Evolutionary conservation across 2,888 invertebrate species (phyloP).

Genomic region (Ophraella communa): DNA sequence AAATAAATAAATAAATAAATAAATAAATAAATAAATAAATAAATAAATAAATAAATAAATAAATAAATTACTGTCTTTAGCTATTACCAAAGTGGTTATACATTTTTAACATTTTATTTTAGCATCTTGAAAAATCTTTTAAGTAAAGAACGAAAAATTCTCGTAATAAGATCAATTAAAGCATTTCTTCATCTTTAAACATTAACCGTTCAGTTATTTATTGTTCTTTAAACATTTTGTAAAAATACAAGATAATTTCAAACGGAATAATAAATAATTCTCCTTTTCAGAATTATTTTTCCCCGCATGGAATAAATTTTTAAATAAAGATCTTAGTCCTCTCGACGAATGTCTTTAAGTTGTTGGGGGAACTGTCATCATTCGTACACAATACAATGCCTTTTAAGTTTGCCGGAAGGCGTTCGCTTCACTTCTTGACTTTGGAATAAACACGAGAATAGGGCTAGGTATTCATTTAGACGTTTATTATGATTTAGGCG

Average conservation of each 20-base stretch:
- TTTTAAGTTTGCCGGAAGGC: constrained; percentile 26
- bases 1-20: too few relatives aligned
- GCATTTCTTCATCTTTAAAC: too few relatives aligned
- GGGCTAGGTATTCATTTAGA: constrained; percentile 23
- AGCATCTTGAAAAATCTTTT: too few relatives aligned
- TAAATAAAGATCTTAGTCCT: constrained; percentile 16
- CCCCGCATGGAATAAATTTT: neutral
- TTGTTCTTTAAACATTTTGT: neutral
- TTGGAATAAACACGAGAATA: constrained; percentile 8
- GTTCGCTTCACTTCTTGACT: constrained; percentile 10
- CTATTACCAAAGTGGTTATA: too few relatives aligned
- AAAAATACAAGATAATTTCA: neutral
- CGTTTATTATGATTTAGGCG: constrained; percentile 22
- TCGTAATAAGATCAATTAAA: too few relatives aligned
- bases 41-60: too few relatives aligned
- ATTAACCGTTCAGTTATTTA: neutral
- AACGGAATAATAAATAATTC: neutral
- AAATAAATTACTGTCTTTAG: too few relatives aligned
- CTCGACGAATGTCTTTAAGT: constrained; percentile 30
- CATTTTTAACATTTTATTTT: too few relatives aligned
- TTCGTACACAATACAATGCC: constrained; percentile 21
- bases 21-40: too few relatives aligned
- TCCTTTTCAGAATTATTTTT: neutral
- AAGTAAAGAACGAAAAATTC: too few relatives aligned
- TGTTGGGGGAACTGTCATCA: constrained; percentile 30